Base-by-base conservation (phyloP, 2,888 invertebrate species). In the Entomobrya multifasciata region DNA sequence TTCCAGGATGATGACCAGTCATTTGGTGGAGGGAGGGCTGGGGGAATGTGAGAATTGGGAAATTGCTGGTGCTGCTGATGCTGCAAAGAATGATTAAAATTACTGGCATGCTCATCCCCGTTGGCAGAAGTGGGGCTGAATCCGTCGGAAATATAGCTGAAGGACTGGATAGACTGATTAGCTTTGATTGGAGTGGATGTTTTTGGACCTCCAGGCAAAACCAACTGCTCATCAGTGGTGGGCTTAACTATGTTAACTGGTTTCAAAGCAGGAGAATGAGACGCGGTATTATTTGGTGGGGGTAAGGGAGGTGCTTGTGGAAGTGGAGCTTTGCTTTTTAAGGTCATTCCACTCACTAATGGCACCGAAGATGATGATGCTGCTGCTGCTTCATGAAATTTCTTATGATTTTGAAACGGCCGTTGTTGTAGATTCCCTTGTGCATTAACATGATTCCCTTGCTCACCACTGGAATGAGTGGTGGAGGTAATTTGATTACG, bases 181-280 rank as follows among this genome's bases (percentile, higher is more conserved):
- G 77, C 47, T 60, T 86, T 89, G 84, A 90, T 90, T 55, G 91
- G 91, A 74, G 91, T 91, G 44, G 91, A 91, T 44, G 90, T 90
- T 83, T 89, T 88, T 6, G 91, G 90, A 44, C 90, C 89, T 74
- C 67, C 77, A 60, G 84, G 78, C 30, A 47, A 74, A 20, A 60
- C 49, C 65, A 44, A 49, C 41, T 52, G 57, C 67, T 88, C 87
- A 20, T 91, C 91, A 77, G 88, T 90, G 15, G 90, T 88, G 3
- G 91, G 91, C 52, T 90, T 91, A 13, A 91, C 91, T 13, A 91
- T 85, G 70, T 90, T 91, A 10, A 91, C 89, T 1, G 91, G 91
- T 60, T 90, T 90, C 52, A 80, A 55, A 62, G 79, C 72, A 30
- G 60, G 87, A 49, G 81, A 79, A 22, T 36, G 80, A 15, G 67